These are phyloP conservation scores for Xiphophorus couchianus DNA, from an alignment of 2,113 vertebrate genomes.

Conservation along the genomic window DNA sequence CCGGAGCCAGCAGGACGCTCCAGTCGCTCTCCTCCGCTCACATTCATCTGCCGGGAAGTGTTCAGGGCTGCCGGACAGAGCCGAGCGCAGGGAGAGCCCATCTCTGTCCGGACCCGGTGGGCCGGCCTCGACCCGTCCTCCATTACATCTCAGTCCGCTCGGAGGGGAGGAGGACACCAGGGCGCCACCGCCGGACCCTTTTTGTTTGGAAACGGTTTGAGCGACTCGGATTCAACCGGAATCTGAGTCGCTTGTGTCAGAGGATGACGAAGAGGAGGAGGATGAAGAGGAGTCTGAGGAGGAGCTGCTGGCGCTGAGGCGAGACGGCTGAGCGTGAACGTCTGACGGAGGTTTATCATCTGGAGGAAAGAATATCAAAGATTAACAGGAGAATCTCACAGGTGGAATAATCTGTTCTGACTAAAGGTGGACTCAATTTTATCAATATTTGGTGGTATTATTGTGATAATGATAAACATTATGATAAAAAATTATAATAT, in stretches of 20 bases:
- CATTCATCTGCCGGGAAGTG: conserved; percentile 13
- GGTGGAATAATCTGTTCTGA: too few relatives aligned
- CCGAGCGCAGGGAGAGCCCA: conserved; percentile 36
- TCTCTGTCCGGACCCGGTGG: conserved; percentile 30
- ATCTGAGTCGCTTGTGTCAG: conserved; percentile 93
- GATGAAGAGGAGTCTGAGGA: conserved; percentile 87
- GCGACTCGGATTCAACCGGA: conserved; percentile 79
- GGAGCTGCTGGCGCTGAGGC: conserved; percentile 91
- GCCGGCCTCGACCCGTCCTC: conserved; percentile 31
- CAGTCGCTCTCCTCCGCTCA: not conserved
- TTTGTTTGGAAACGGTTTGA: not conserved
- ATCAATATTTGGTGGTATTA: too few relatives aligned
- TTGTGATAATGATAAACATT: too few relatives aligned
- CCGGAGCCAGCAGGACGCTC: conserved; percentile 13
- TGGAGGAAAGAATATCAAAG: conserved; percentile 43
- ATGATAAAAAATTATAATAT: too few relatives aligned
- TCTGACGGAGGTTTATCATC: conserved; percentile 85
- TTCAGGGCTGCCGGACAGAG: conserved; percentile 31
- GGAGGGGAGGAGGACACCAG: conserved; percentile 20
- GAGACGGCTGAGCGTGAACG: conserved; percentile 83
- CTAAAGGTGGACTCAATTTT: too few relatives aligned
- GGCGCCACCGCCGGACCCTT: not conserved
- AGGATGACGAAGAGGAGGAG: conserved; percentile 89
- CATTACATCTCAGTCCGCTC: conserved; percentile 24
- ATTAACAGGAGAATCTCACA: too few relatives aligned